Conservation (phyloP, 2,113 vertebrate species). For the Apodemus speciosus region DNA sequence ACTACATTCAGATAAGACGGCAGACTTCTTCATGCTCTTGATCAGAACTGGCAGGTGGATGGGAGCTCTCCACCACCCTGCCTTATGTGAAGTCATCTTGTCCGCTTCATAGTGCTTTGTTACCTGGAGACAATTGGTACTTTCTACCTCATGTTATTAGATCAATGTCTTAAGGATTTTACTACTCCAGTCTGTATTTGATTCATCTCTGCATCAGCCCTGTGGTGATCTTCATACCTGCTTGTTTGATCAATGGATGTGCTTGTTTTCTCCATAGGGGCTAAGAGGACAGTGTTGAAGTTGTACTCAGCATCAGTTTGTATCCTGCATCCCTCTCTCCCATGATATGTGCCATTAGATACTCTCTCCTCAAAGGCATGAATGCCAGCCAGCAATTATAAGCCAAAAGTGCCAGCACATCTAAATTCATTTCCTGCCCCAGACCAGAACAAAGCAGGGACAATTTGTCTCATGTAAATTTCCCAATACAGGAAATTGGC, state of each 20-base stretch:
- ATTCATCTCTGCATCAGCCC: neutral
- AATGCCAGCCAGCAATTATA: conserved; percentile 40
- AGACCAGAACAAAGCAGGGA: conserved; percentile 61
- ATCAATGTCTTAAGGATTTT: neutral
- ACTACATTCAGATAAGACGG: neutral
- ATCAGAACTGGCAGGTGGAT: neutral
- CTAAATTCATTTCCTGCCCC: conserved; percentile 71
- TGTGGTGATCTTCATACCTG: neutral
- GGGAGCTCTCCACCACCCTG: neutral
- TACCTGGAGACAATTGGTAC: neutral
- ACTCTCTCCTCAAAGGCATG: conserved; percentile 21
- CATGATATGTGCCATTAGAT: neutral
- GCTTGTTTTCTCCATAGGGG: neutral
- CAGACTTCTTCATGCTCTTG: neutral
- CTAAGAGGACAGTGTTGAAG: neutral
- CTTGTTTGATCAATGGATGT: neutral
- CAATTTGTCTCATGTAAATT: conserved; percentile 61
- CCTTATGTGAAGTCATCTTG: neutral
- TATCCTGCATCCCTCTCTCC: neutral
- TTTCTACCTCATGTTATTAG: neutral
- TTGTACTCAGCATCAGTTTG: neutral
- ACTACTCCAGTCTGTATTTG: neutral
- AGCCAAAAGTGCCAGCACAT: conserved; percentile 42
- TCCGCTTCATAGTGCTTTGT: neutral
- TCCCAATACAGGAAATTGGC: conserved; percentile 50